Conservation (phyloP, 2,113 vertebrate species). For the Antechinus flavipes region DNA sequence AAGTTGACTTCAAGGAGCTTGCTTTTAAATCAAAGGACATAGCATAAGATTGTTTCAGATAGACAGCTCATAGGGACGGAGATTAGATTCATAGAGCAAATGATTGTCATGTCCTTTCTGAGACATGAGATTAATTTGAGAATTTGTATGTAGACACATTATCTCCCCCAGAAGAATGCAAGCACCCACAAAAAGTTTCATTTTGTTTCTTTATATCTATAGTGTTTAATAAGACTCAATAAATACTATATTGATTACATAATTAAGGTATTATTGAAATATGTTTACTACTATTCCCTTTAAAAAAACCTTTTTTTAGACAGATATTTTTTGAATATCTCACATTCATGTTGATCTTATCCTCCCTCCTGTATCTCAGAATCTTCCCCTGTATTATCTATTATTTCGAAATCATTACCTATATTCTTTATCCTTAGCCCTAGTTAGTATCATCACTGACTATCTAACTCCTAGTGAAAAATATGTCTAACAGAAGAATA, state of each 20-base stretch:
- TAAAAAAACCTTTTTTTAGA: not conserved
- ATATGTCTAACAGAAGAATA: constrained; percentile 47
- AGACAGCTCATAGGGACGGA: not conserved
- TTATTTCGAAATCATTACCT: not conserved
- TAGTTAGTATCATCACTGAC: not conserved
- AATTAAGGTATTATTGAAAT: constrained; percentile 10
- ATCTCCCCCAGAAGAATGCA: not conserved
- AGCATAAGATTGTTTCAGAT: not conserved
- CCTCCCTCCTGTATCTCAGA: not conserved
- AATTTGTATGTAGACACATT: not conserved
- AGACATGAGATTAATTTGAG: not conserved
- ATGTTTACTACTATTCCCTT: not conserved
- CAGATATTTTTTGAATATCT: not conserved
- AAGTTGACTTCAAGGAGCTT: not conserved
- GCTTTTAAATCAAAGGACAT: not conserved
- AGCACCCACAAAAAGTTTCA: not conserved
- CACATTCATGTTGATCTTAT: not conserved
- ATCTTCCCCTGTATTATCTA: not conserved
- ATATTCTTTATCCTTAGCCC: not conserved
- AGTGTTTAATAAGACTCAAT: not conserved
- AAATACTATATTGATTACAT: not conserved
- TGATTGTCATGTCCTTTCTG: not conserved
- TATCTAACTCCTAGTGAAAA: constrained; percentile 6
- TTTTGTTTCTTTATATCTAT: not conserved
- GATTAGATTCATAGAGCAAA: not conserved